These are phyloP conservation scores for Euphonia xanthogaster DNA, from an alignment of 2,797 vertebrate species.

Conservation along the genomic window DNA sequence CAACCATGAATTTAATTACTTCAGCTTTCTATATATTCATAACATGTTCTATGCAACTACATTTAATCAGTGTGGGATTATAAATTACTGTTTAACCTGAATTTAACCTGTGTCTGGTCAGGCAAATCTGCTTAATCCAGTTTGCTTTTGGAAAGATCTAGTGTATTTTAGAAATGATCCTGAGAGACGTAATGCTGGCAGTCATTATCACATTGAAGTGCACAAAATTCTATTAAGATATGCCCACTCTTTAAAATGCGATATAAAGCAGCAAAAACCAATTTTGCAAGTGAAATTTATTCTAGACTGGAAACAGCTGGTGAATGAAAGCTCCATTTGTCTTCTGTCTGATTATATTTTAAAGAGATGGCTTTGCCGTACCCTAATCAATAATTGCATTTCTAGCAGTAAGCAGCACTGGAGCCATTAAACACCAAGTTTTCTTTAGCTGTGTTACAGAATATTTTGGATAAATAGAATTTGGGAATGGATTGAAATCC, in stretches of 20 bases:
- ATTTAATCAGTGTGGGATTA: not conserved
- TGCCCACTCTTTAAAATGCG: not conserved
- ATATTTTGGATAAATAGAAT: not conserved
- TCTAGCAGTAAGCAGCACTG: not conserved
- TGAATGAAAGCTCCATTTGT: slow-evolving; percentile 10
- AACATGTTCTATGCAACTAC: not conserved
- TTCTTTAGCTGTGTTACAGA: not conserved
- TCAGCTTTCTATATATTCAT: not conserved
- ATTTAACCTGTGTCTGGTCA: not conserved
- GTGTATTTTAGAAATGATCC: not conserved
- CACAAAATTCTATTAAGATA: not conserved
- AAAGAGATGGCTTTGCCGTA: not conserved
- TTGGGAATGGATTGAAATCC: not conserved
- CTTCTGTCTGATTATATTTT: not conserved
- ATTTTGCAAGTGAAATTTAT: slow-evolving; percentile 1
- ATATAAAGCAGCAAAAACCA: not conserved
- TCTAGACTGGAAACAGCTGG: not conserved
- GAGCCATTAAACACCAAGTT: not conserved
- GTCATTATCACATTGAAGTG: not conserved
- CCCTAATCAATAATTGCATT: not conserved
- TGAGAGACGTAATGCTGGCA: not conserved
- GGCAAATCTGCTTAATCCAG: not conserved
- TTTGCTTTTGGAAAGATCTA: not conserved
- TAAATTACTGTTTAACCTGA: not conserved
- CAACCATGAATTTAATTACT: not conserved